Base-by-base conservation (phyloP, 2,113 vertebrate genomes). In the Oncorhynchus clarkii region DNA sequence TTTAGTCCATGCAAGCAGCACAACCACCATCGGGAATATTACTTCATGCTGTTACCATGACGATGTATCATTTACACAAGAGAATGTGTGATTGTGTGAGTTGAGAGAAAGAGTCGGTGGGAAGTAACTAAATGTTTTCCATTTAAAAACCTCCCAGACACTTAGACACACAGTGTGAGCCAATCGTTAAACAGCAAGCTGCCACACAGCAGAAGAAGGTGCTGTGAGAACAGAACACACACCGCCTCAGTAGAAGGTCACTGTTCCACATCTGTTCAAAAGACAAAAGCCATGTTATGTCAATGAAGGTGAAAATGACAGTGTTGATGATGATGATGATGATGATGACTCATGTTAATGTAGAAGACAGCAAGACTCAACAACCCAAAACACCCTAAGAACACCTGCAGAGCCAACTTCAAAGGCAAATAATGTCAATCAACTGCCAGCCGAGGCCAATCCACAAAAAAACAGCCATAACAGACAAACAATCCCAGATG, bases 271-370 rank as follows among this genome's bases (percentile, higher is more conserved):
- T 75, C 59, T 59, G n/a, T 49, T 76, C 78, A 64, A 20, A 77
- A 76, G 80, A 48, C 54, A 2, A 66, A 82, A 81, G 51, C 70
- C 69, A 57, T 68, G 60, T 83, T 70, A 31, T 13, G 12, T 18
- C 11, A 22, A 67, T 67, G 26, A 34, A 2, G 13, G 18, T 67
- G 68, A 67, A 49, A 26, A 45, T 74, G 74, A 86, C 69, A 77
- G 83, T 82, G 85, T 54, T 9, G 4, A 83, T 89, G 4, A 83
- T 89, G 81, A 49, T 18, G 4, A 83, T 89, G 81, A 49, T 26
- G n/a, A 79, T 75, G n/a, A 79, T 75, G 71, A 49, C 67, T 67
- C 20, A 78, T 87, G 84, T 67, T 48, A 13, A 78, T 80, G 80
- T 70, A 67, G 54, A 75, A 82, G 74, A 76, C 76, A 71, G 48